Evolutionary conservation across 2,888 invertebrate genomes (phyloP).

Genomic region (Acleris cristana): DNA sequence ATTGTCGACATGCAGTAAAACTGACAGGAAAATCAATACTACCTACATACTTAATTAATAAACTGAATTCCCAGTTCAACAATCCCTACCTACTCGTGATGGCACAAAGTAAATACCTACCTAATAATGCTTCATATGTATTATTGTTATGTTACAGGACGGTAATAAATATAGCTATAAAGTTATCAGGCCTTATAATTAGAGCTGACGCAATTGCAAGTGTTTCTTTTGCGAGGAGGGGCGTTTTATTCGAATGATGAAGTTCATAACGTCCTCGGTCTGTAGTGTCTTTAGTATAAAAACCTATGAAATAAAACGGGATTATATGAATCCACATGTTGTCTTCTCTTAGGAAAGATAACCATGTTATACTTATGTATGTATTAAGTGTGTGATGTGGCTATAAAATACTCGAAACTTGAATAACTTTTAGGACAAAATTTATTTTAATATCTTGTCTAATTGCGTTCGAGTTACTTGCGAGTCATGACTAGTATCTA

Average conservation of each 20-base stretch:
- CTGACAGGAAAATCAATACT: constrained; percentile 6
- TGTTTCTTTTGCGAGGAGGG: constrained; percentile 27
- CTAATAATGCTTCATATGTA: constrained; percentile 19
- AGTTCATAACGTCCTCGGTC: too few relatives aligned
- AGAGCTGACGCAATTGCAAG: constrained; percentile 38
- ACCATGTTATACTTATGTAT: too few relatives aligned
- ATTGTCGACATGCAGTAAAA: too few relatives aligned
- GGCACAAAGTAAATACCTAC: constrained; percentile 7
- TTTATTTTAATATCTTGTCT: too few relatives aligned
- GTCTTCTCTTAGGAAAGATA: too few relatives aligned
- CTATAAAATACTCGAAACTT: too few relatives aligned
- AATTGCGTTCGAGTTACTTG: neutral
- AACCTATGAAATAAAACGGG: too few relatives aligned
- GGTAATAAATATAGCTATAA: constrained; percentile 21
- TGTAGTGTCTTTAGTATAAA: too few relatives aligned
- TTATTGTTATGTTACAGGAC: constrained; percentile 16
- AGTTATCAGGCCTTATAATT: constrained; percentile 30
- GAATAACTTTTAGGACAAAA: too few relatives aligned
- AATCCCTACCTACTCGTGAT: constrained; percentile 3
- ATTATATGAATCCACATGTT: too few relatives aligned
- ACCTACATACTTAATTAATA: neutral
- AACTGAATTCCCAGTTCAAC: constrained; percentile 24
- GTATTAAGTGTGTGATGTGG: too few relatives aligned
- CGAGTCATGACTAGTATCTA: neutral
- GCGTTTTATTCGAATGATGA: constrained; percentile 4